These are phyloP conservation scores for Orycteropus afer DNA, from an alignment of 2,113 vertebrate species.

Conservation along the genomic window DNA sequence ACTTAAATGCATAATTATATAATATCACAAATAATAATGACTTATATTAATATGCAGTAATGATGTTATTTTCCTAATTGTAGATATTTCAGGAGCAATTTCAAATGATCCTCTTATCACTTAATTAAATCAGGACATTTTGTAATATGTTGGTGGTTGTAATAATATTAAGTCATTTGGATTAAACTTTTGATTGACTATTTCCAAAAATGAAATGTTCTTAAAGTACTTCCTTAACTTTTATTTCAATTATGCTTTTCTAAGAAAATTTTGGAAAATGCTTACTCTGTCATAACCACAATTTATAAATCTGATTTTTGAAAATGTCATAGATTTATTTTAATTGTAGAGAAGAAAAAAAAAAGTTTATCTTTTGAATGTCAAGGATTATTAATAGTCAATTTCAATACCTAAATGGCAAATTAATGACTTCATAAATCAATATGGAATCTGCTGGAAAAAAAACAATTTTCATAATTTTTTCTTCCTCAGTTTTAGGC, in stretches of 20 bases:
- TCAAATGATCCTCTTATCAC: neutral
- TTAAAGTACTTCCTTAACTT: neutral
- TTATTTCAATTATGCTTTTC: neutral
- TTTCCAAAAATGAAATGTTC: neutral
- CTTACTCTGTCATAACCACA: neutral
- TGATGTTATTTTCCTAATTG: neutral
- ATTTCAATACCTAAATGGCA: slow-evolving; percentile 81
- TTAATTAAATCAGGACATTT: slow-evolving; percentile 62
- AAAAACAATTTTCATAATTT: slow-evolving; percentile 56
- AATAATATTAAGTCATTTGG: slow-evolving; percentile 41
- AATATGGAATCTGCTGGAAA: slow-evolving; percentile 61
- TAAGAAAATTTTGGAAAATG: slow-evolving; percentile 30
- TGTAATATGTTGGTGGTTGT: neutral
- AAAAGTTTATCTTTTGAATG: slow-evolving; percentile 66
- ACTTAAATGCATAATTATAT: neutral
- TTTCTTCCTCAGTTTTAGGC: slow-evolving; percentile 59
- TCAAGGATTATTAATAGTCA: slow-evolving; percentile 83
- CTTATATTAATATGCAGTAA: neutral
- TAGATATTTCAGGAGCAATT: neutral
- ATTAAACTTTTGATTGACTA: slow-evolving; percentile 41
- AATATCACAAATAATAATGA: slow-evolving; percentile 44
- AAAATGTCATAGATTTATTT: slow-evolving; percentile 52
- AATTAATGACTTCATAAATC: slow-evolving; percentile 85
- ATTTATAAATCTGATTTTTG: slow-evolving; percentile 52
- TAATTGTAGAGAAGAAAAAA: slow-evolving; percentile 41